Base-by-base conservation (phyloP, 2,888 invertebrate genomes). In the Serripes groenlandicus region DNA sequence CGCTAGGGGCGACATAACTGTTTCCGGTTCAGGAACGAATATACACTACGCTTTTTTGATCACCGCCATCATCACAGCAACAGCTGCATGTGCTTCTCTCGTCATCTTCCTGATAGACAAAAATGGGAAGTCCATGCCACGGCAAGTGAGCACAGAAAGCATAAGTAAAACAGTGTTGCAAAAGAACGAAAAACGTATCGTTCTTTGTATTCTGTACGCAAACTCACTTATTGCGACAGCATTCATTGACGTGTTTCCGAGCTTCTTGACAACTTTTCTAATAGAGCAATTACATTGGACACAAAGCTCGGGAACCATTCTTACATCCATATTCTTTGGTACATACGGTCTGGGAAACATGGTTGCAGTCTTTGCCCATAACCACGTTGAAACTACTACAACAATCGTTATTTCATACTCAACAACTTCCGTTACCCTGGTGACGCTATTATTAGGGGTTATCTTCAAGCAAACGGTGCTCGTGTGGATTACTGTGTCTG, bases 41-140 rank as follows among this genome's bases (percentile, higher is more conserved):
- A 62, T 83, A 3, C 83, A 83, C 21, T 79, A 72, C 37, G 83
- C 83, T 1, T 83, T 83, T 54, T 64, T 83, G 23, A 83, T 83
- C 15, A 70, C 83, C 0, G 76, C 54, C 9, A 37, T 79, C 9
- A 37, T 79, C 32, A 42, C 79, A 15, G 73, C 74, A 21, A 54
- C 64, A 5, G 70, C 56, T 21, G 30, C 71, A 34, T 26, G 71
- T 5, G 69, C 78, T 0, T 60, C 73, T 34, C 60, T 66, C 56
- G 26, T 56, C 66, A 5, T 71, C 72, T 42, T 52, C 56, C 15
- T 15, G 56, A n/a, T 56, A 42, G 66, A 80, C 54, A 64, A 68
- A 52, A 26, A 70, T 34, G 37, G 18, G 49, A 37, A 35, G 5
- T n/a, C 35, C 66, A 49, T 49, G 15, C 18, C 15, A 49, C 49